Percentiles rank a stretch among this genome's conserved stretches.
Evolutionary conservation across 2,888 invertebrate genomes (phyloP).

Genomic region (Tromatobia lineatoria): DNA sequence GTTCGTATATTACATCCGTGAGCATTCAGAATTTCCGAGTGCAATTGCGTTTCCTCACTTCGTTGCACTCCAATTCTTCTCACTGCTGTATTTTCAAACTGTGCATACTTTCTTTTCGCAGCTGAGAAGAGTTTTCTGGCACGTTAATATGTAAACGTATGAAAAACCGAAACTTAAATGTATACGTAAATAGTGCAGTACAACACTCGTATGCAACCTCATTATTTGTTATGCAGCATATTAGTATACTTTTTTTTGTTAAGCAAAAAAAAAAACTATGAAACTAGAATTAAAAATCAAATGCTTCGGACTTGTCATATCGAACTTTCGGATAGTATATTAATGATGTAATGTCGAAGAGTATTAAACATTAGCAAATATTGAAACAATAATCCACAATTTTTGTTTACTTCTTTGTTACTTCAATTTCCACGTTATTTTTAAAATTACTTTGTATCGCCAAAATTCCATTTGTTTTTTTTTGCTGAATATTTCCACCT

Average conservation of each 20-base stretch:
- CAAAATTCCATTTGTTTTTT: too few species aligned
- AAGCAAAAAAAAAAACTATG: not conserved
- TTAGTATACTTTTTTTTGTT: not conserved
- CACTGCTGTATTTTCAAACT: constrained; percentile 6
- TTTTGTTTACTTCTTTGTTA: too few species aligned
- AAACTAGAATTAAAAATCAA: too few species aligned
- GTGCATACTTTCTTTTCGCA: not conserved
- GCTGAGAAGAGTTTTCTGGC: not conserved
- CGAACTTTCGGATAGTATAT: too few species aligned
- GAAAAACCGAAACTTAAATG: not conserved
- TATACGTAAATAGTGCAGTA: not conserved
- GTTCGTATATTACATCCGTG: constrained; percentile 29
- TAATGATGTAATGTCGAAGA: too few species aligned
- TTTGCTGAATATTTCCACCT: too few species aligned
- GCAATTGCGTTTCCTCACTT: constrained; percentile 48
- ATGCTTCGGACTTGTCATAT: too few species aligned
- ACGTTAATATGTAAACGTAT: not conserved
- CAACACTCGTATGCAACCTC: not conserved
- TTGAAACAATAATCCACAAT: too few species aligned
- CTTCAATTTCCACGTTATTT: too few species aligned
- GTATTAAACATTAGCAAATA: too few species aligned
- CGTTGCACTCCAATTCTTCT: constrained; percentile 38
- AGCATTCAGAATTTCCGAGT: constrained; percentile 41
- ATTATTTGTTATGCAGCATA: not conserved
- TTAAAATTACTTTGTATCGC: too few species aligned